Evolutionary conservation across 1,140 invertebrate species (phyloP), one percentile per base, ranked within the genome.

Genomic region (Cydia pomonella): DNA sequence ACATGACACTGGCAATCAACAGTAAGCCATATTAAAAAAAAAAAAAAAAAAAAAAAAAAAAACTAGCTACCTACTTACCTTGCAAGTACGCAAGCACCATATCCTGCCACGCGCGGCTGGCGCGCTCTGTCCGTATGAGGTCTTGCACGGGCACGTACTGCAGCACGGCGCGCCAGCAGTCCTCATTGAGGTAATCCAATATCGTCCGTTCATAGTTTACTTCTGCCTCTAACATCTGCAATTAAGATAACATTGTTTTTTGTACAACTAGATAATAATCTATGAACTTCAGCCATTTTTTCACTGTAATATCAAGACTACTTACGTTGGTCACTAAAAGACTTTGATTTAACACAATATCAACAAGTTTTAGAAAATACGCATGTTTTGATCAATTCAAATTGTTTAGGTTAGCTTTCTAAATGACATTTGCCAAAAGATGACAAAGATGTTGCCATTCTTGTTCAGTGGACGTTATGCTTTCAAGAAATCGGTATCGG

Each of bases 151-250:
- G 50, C n/a, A 53, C 50, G n/a, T 53, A 53, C 50, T 18, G 50
- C 50, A 53, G 50, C 50, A 53, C 50, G 50, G 50, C 50, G n/a
- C 50, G 50, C 50, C 50, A 53, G 50, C 50, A 53, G 50, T 53
- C 50, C 50, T 53, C 50, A 3, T 53, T 53, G n/a, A 53, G 50
- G 50, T 53, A 53, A 18, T 53, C 50, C 50, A 53, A n/a, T 7
- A 53, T 21, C 12, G 50, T 53, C 2, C 50, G 16, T 9, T 53
- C 50, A 21, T 53, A 18, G 50, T 53, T 53, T 53, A 53, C 50
- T 53, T 53, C 50, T 53, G 16, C n/a, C 2, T n/a, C 50, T 18
- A 53, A 53, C 50, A 53, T 53, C 50, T 53, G 1, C n/a, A 53
- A 53, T 53, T n/a, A 3, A 18, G 2, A 53, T 53, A 47, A 47